Conservation (phyloP, 2,888 invertebrate genomes). For the Dryobotodes eremita region DNA sequence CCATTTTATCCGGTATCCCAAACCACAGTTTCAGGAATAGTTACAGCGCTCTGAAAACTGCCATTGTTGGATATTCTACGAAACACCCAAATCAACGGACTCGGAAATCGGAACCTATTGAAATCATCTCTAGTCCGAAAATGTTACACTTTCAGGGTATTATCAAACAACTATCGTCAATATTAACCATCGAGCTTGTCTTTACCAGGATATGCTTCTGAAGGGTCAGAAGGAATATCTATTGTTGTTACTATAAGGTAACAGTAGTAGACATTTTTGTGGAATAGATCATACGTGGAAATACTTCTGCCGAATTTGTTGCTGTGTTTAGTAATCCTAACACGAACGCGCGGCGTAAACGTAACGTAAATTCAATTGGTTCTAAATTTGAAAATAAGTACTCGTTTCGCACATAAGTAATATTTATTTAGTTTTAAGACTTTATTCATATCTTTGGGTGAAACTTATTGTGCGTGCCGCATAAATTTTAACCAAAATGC, state of each 20-base stretch:
- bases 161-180: neutral
- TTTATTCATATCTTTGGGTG: neutral
- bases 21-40: too few relatives aligned
- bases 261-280: neutral
- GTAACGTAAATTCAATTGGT: neutral
- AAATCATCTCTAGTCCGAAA: neutral
- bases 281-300: neutral
- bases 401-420: neutral
- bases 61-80: neutral
- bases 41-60: neutral
- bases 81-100: neutral
- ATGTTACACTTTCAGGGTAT: neutral
- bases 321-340: neutral
- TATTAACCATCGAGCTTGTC: neutral
- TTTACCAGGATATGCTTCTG: neutral
- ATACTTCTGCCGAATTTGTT: neutral
- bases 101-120: slow-evolving; percentile 2
- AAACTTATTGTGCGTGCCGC: neutral
- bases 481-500: neutral
- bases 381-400: too few relatives aligned
- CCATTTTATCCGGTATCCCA: neutral
- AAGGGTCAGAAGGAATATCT: neutral
- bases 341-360: neutral
- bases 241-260: neutral
- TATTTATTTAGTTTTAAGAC: neutral